Evolutionary conservation across 2,888 invertebrate genomes (phyloP).

Genomic region (Epirrita christyi): DNA sequence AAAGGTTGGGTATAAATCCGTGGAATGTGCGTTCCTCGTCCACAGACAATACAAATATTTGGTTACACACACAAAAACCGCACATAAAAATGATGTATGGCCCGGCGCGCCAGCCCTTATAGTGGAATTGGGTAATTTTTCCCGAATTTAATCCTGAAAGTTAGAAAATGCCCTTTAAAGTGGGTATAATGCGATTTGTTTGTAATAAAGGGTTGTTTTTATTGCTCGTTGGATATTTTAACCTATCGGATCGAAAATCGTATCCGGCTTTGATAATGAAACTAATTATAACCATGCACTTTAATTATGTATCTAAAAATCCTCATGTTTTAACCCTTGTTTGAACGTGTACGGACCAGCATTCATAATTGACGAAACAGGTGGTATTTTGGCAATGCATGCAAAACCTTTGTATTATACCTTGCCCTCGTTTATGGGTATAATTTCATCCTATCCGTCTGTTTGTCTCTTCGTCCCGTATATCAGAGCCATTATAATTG

Average conservation of each 20-base stretch:
- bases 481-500: no score
- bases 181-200: conserved; percentile 33
- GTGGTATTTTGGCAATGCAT: no score
- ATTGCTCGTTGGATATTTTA: conserved; percentile 18
- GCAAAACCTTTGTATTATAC: no score
- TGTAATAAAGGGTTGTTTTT: conserved; percentile 23
- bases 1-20: conserved; percentile 61
- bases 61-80: conserved; percentile 56
- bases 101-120: conserved; percentile 45
- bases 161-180: conserved; percentile 34
- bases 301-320: no score
- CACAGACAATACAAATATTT: conserved; percentile 77
- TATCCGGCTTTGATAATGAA: conserved; percentile 10
- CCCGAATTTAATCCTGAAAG: conserved; percentile 44
- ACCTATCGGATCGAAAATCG: conserved; percentile 10
- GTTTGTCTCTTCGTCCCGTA: no score
- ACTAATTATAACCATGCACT: conserved; percentile 2
- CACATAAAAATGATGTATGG: conserved; percentile 74
- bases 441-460: no score
- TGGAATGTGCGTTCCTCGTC: conserved; percentile 61
- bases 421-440: no score
- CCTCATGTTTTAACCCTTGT: no score
- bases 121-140: conserved; percentile 63
- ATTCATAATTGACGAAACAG: no score
- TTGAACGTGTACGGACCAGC: no score